These are phyloP conservation scores for Watsonalla cultraria DNA, from an alignment of 2,888 invertebrate species.

Conservation along the genomic window DNA sequence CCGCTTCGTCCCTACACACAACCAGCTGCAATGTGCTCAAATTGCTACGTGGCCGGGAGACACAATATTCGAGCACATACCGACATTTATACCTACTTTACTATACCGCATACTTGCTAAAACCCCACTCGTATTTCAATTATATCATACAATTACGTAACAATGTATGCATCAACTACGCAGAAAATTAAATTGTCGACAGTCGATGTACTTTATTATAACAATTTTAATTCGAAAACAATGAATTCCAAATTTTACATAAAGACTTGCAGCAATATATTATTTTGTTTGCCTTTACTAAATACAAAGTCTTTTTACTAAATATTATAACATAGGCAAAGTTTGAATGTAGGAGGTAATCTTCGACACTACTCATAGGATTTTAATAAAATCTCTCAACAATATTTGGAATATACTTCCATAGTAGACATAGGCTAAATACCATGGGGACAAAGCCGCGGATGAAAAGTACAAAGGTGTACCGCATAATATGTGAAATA, in stretches of 20 bases:
- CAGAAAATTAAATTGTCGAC: not conserved
- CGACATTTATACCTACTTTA: conserved; percentile 8
- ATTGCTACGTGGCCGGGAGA: conserved; percentile 61
- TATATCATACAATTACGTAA: conserved; percentile 13
- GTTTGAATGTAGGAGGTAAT: no score
- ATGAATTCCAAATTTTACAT: not conserved
- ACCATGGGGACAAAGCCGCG: no score
- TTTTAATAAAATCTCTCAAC: no score
- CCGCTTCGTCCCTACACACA: conserved; percentile 43
- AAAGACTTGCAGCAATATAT: not conserved
- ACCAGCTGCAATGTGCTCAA: conserved; percentile 68
- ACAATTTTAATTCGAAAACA: conserved; percentile 46
- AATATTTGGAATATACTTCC: no score
- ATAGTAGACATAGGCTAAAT: no score
- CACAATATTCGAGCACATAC: conserved; percentile 38
- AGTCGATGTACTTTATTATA: conserved; percentile 26
- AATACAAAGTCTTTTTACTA: no score
- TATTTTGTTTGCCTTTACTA: no score
- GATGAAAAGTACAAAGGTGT: not conserved
- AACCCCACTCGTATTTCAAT: conserved; percentile 20
- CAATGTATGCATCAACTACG: not conserved
- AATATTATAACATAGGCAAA: no score
- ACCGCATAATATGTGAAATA: conserved; percentile 16
- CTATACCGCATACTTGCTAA: conserved; percentile 20
- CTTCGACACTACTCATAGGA: no score